Percentiles rank a stretch among this genome's conserved stretches.
These are phyloP conservation scores for Chamaetylas fuelleborni DNA, from an alignment of 2,113 vertebrate species.

Conservation along the genomic window DNA sequence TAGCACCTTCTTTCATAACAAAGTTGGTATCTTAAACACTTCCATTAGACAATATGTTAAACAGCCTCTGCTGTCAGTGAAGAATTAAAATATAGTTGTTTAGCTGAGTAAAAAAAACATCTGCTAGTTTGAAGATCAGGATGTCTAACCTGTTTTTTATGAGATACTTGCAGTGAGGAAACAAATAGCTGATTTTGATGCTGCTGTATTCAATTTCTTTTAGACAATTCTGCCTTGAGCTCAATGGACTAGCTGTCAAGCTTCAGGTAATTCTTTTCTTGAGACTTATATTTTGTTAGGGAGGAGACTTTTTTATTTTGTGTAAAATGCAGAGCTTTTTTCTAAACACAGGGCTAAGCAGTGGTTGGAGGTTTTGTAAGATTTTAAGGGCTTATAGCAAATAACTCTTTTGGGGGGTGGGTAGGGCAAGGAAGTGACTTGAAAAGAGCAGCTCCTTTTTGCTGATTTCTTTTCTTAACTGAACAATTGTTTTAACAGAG, in stretches of 20 bases:
- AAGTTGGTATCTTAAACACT: background rate
- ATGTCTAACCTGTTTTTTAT: background rate
- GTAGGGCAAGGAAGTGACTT: background rate
- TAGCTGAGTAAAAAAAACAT: background rate
- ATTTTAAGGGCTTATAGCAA: background rate
- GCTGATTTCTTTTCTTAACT: background rate
- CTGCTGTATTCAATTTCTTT: slow-evolving; percentile 57
- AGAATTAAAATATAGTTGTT: background rate
- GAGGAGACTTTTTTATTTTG: background rate
- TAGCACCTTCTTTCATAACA: background rate
- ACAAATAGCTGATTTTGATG: background rate
- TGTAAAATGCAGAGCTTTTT: background rate
- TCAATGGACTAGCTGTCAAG: slow-evolving; percentile 97
- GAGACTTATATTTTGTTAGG: background rate
- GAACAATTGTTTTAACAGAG: slow-evolving; percentile 77
- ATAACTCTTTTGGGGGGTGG: background rate
- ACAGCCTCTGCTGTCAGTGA: background rate
- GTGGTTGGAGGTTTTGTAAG: background rate
- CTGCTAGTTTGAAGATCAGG: background rate
- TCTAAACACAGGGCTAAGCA: background rate
- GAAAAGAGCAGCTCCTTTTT: background rate
- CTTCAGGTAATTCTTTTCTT: slow-evolving; percentile 86
- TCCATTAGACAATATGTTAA: background rate
- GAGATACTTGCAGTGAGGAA: background rate
- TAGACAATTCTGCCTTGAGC: slow-evolving; percentile 98